These are phyloP conservation scores for Leucozona laternaria DNA, from an alignment of 2,888 invertebrate species.

Conservation along the genomic window DNA sequence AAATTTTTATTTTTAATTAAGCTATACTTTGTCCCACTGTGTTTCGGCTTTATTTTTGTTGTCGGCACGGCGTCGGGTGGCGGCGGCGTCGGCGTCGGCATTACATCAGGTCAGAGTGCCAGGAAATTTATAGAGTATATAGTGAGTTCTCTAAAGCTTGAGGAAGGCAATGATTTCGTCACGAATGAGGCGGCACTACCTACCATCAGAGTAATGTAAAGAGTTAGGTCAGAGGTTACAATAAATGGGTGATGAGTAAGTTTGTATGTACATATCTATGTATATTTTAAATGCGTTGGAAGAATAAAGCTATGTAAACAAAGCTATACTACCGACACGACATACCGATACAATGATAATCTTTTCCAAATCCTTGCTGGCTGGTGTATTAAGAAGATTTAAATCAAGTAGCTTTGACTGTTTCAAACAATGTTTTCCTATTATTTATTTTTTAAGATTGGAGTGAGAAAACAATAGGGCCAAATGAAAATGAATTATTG, in stretches of 20 bases:
- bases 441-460: neutral
- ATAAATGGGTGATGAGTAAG: constrained; percentile 53
- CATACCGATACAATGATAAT: constrained; percentile 32
- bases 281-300: neutral
- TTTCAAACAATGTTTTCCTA: constrained; percentile 11
- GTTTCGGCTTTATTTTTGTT: neutral
- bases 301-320: constrained; percentile 33
- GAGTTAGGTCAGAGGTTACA: constrained; percentile 66
- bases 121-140: constrained; percentile 32
- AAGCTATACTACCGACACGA: constrained; percentile 1
- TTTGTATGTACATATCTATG: neutral
- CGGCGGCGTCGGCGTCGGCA: constrained; percentile 9
- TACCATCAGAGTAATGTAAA: constrained; percentile 34
- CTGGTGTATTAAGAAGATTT: constrained; percentile 50
- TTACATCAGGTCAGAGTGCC: constrained; percentile 38
- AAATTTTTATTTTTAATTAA: too few species aligned
- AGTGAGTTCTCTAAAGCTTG: constrained; percentile 52
- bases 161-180: constrained; percentile 67
- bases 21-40: constrained; percentile 6
- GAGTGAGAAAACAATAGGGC: constrained; percentile 18
- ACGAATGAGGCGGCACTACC: constrained; percentile 36
- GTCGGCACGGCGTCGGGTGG: neutral
- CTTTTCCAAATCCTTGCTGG: constrained; percentile 36
- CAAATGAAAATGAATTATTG: constrained; percentile 39
- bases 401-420: constrained; percentile 46